Evolutionary conservation across 1,140 invertebrate genomes (phyloP), one percentile per base, ranked within the genome.

Genomic region (Camponotus floridanus): DNA sequence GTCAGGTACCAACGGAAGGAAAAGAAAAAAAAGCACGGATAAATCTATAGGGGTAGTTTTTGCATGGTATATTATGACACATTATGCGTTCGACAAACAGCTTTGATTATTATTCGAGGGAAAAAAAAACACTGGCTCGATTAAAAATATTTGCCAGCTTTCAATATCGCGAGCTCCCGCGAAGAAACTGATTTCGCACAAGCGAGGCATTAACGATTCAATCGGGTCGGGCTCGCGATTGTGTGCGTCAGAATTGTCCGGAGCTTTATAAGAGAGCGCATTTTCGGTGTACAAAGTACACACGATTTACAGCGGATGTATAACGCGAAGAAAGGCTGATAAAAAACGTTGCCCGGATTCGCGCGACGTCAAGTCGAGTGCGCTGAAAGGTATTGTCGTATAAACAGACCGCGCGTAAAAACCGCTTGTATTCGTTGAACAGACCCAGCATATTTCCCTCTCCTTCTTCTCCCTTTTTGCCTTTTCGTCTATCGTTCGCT

Each of bases 341-440:
- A 86, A 84, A 26, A 88, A 88, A 85, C 67, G 62, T 89, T 76
- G 76, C 67, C 80, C 59, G 26, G 45, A 76, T 57, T 59, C 74
- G 74, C 31, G 45, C 62, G 51, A 33, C 59, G 62, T 70, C 39
- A 70, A 76, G 71, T 81, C 84, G 85, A 76, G 84, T 78, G 88
- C 78, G 78, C 64, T 88, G 48, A 76, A 87, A 87, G 73, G 85
- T 87, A 91, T 91, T 91, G 89, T 90, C 87, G 76, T 89, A 70
- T 89, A 91, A 91, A 91, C 87, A 91, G 83, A 65, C 81, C 85
- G 71, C 85, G 87, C 61, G 89, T 88, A 91, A 91, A 91, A 91
- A 90, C 80, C 87, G 36, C 71, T 83, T 88, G 76, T 89, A 88
- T 62, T 91, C 85, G 80, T 55, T 85, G 79, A 91, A 88, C 76